A percentile compares a stretch with the other conserved stretches of the same genome.
phyloP scores from a whole-genome alignment of 2,113 vertebrate genomes.

The Bolborhynchus lineola region DNA sequence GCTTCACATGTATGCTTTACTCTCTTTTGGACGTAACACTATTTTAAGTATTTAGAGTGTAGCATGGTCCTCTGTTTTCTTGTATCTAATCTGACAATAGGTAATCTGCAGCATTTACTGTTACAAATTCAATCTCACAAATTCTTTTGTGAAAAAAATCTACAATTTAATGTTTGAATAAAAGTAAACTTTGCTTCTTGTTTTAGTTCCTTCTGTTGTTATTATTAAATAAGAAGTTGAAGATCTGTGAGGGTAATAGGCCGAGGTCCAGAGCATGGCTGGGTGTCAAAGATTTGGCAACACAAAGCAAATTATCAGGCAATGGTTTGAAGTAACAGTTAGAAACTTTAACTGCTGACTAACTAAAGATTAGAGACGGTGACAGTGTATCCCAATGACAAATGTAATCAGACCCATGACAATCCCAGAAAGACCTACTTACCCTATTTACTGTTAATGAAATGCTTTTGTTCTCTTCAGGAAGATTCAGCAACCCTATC shows the following conservation, averaged over 20 bases:
- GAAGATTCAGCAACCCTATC: background rate
- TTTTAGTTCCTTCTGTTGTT: background rate
- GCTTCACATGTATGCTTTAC: background rate
- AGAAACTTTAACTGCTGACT: background rate
- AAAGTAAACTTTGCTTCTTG: background rate
- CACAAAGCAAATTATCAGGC: background rate
- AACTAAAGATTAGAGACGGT: background rate
- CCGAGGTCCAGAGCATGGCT: background rate
- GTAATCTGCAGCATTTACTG: background rate
- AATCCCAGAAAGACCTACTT: background rate
- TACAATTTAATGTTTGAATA: background rate
- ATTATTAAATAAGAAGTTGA: background rate
- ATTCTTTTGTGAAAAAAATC: background rate
- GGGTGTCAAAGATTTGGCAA: background rate
- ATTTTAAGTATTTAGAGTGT: background rate
- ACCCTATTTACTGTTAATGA: too few species aligned
- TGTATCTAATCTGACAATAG: background rate
- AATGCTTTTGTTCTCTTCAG: background rate
- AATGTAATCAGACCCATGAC: background rate
- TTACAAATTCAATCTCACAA: background rate
- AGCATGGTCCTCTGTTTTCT: background rate
- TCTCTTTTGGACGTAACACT: background rate
- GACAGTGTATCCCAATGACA: background rate
- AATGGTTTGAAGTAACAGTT: background rate
- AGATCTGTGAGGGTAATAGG: background rate